These are phyloP conservation scores for Lycaon pictus DNA, from an alignment of 2,113 vertebrate genomes.

Conservation along the genomic window DNA sequence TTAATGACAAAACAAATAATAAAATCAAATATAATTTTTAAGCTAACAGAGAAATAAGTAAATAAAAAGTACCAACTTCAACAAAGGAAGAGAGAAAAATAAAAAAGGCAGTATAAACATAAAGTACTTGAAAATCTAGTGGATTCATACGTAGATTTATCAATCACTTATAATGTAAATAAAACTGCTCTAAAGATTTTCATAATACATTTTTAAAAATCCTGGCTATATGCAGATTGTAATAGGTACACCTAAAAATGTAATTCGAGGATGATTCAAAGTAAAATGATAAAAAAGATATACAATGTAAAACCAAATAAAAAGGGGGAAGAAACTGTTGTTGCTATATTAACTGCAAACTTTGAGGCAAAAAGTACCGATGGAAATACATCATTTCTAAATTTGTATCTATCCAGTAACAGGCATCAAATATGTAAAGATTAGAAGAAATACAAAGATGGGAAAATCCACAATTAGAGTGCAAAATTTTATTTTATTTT, in stretches of 20 bases:
- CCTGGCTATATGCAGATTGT: not conserved
- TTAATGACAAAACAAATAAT: not conserved
- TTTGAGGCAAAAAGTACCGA: not conserved
- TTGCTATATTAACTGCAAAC: not conserved
- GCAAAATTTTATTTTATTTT: not conserved
- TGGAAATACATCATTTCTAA: not conserved
- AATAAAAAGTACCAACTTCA: not conserved
- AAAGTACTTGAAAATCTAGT: not conserved
- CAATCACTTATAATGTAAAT: not conserved
- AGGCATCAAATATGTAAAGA: not conserved
- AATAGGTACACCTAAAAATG: not conserved
- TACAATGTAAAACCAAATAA: not conserved
- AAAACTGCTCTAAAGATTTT: not conserved
- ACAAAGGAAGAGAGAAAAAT: not conserved
- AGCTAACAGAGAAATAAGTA: not conserved
- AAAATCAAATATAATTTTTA: constrained; percentile 15
- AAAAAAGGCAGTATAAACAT: constrained; percentile 14
- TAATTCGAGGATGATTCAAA: not conserved
- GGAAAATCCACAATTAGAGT: not conserved
- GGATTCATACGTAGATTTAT: not conserved
- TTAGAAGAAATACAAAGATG: not conserved
- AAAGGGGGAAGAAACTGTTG: not conserved
- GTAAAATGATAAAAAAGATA: not conserved
- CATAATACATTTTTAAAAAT: not conserved
- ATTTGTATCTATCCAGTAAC: not conserved